Evolutionary conservation across 1,140 invertebrate genomes (phyloP).

Genomic region (Cyphomyrmex costatus): DNA sequence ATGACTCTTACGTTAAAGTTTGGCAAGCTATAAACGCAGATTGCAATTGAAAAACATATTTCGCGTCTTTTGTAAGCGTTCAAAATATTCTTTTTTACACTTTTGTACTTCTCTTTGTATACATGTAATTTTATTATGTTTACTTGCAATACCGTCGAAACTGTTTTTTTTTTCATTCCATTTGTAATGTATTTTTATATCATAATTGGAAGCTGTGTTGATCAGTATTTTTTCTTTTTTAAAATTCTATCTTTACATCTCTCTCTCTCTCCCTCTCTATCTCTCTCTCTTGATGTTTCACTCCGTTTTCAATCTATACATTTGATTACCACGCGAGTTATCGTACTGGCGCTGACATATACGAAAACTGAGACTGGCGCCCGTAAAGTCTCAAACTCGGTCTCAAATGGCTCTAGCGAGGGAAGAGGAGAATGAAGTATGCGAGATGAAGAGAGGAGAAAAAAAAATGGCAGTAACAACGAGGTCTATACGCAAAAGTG

Average conservation of each 20-base stretch:
- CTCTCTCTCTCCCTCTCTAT: neutral
- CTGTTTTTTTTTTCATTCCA: slow-evolving; percentile 31
- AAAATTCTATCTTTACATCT: neutral
- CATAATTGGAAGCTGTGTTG: slow-evolving; percentile 27
- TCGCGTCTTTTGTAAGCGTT: neutral
- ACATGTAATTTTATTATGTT: slow-evolving; percentile 34
- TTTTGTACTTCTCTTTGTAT: neutral
- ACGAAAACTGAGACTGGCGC: slow-evolving; percentile 33
- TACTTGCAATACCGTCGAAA: slow-evolving; percentile 16
- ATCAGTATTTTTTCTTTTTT: slow-evolving; percentile 25
- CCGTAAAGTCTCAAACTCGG: slow-evolving; percentile 48
- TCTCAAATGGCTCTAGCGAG: slow-evolving; percentile 37
- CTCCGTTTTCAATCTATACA: slow-evolving; percentile 29
- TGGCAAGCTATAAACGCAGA: neutral
- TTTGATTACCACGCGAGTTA: slow-evolving; percentile 39
- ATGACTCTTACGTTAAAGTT: slow-evolving; percentile 11
- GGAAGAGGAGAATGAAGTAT: neutral
- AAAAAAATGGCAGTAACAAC: slow-evolving; percentile 32
- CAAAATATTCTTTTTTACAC: slow-evolving; percentile 13
- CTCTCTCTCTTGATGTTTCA: neutral
- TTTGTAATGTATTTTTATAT: slow-evolving; percentile 33
- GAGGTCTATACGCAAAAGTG: slow-evolving; percentile 16
- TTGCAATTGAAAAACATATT: neutral
- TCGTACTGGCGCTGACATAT: slow-evolving; percentile 12
- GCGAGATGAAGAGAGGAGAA: slow-evolving; percentile 21